Conservation (phyloP, 2,888 invertebrate genomes). For the Nephrotoma appendiculata region DNA sequence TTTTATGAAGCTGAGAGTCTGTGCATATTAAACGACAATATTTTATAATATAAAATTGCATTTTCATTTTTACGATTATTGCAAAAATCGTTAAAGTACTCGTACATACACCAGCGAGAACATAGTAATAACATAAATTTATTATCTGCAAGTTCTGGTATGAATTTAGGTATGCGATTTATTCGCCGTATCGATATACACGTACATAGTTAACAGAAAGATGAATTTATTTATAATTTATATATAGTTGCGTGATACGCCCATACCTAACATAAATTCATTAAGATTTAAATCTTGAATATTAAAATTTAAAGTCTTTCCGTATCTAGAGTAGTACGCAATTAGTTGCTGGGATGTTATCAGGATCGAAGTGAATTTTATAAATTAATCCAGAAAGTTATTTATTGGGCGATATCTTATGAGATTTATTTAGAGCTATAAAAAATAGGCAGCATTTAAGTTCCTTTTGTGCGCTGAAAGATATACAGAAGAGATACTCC, state of each 20-base stretch:
- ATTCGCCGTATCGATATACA: not conserved
- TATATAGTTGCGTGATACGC: not conserved
- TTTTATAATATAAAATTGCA: not conserved
- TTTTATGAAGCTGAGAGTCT: not conserved
- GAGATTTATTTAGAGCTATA: not conserved
- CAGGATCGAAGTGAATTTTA: too few relatives aligned
- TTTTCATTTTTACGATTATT: not conserved
- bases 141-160: not conserved
- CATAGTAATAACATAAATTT: not conserved
- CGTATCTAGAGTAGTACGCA: not conserved
- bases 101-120: not conserved
- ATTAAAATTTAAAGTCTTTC: not conserved
- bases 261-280: not conserved
- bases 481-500: too few relatives aligned
- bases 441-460: not conserved
- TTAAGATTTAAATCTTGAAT: not conserved
- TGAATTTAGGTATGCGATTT: not conserved
- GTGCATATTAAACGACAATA: not conserved
- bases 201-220: not conserved
- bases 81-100: not conserved
- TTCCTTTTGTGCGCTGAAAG: too few relatives aligned
- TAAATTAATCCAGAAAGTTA: too few relatives aligned
- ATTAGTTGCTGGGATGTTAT: not conserved
- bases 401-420: not conserved
- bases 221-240: not conserved